Evolutionary conservation across 2,113 vertebrate species (phyloP).

Genomic region (Acinonyx jubatus): DNA sequence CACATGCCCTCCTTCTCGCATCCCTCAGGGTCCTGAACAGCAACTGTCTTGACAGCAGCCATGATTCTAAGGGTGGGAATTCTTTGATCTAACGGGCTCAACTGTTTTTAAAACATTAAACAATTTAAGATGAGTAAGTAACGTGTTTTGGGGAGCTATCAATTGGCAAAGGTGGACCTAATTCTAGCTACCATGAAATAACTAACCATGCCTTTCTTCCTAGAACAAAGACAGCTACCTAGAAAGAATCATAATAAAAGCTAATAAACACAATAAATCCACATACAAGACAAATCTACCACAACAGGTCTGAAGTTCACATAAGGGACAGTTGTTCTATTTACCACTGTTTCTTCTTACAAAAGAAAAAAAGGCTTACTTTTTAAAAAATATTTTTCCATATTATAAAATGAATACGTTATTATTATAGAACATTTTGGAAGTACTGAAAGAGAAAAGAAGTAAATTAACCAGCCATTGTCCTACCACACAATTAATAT

Average conservation of each 20-base stretch:
- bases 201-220: background rate
- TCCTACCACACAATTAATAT: background rate
- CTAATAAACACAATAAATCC: background rate
- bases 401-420: background rate
- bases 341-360: background rate
- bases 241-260: background rate
- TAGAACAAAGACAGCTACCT: background rate
- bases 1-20: rapidly evolving
- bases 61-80: background rate
- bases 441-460: background rate
- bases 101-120: conserved; percentile 1
- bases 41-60: background rate
- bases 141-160: background rate
- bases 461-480: background rate
- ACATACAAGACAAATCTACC: background rate
- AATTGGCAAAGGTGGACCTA: background rate
- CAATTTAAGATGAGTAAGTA: background rate
- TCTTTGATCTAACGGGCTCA: background rate
- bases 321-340: background rate
- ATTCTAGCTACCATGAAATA: background rate
- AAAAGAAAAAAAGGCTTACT: background rate
- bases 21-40: background rate
- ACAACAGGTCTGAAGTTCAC: background rate
- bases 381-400: background rate
- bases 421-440: background rate